A percentile compares a stretch with the other conserved stretches of the same genome.
phyloP scores from a whole-genome alignment of 2,113 vertebrate species.

The Perca flavescens region DNA sequence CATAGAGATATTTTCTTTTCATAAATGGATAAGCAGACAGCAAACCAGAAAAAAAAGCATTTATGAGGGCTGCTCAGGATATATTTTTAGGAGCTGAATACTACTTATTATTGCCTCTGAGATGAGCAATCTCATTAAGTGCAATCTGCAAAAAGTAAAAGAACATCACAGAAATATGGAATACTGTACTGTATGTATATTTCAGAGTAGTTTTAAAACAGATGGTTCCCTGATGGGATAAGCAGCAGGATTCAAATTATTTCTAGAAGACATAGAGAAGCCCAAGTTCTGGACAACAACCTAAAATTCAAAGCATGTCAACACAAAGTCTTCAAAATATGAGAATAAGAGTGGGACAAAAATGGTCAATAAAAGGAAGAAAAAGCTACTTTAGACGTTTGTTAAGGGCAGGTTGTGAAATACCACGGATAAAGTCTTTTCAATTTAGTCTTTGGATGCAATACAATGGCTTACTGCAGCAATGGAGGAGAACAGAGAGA shows the following conservation, averaged over 20 bases:
- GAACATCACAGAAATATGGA: not conserved
- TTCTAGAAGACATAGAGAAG: slow-evolving; percentile 18
- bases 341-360: not conserved
- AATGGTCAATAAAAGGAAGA: not conserved
- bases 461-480: not conserved
- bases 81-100: not conserved
- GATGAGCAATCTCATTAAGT: not conserved
- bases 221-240: not conserved
- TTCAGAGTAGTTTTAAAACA: not conserved
- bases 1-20: not conserved
- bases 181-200: not conserved
- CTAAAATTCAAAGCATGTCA: not conserved
- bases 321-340: not conserved
- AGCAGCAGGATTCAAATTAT: not conserved
- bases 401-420: not conserved
- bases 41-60: not conserved
- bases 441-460: not conserved
- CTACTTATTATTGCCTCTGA: not conserved
- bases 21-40: not conserved
- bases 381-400: not conserved
- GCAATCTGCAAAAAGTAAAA: not conserved
- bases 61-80: not conserved
- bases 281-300: not conserved
- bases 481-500: not conserved
- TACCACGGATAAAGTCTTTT: not conserved